Evolutionary conservation across 2,888 invertebrate species (phyloP), one percentile per base, ranked within the genome.

Genomic region (Eudasyphora cyanicolor): DNA sequence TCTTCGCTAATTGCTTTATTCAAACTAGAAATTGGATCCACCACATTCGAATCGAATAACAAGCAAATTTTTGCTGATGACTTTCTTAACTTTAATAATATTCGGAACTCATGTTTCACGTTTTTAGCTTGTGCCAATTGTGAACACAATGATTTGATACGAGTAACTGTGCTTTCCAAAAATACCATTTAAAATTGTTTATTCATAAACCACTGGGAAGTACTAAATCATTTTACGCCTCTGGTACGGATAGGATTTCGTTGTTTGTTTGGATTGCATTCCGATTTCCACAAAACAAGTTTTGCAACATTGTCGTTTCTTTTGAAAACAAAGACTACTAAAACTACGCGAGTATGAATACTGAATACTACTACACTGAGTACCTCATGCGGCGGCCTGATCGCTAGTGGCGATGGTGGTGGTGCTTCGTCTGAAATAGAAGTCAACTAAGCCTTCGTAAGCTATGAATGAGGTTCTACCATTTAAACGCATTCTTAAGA

Each of bases 301-400:
- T 84, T 84, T 81, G 71, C 76, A 78, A 81, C 78, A 81, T 71
- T 64, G 77, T 83, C 54, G 67, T 76, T 75, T 76, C 21, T 60
- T 32, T 8, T 70, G 67, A 60, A 73, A 14, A 19, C 70, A 78
- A 29, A 5, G 38, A 3, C 62, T 12, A 38, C 54, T 24, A 64
- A 35, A 64, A 64, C 32, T 32, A 14, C 62, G 17, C 17, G 14
- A 64, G n/a, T n/a, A n/a, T n/a, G 17, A 62, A n/a, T 27, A 35
- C 29, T 42, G 54, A 82, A 76, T 67, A 75, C 62, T 45, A 62
- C 51, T 64, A 76, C 75, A 67, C 75, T 78, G 64, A 75, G 76
- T 70, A 74, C 57, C 57, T 38, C 64, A 29, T 32, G 69, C 67
- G 19, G 1, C 21, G 42, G 42, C 4, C 64, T 21, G 1, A 17